phyloP scores from a whole-genome alignment of 2,113 vertebrate species.

The Alces alces region DNA sequence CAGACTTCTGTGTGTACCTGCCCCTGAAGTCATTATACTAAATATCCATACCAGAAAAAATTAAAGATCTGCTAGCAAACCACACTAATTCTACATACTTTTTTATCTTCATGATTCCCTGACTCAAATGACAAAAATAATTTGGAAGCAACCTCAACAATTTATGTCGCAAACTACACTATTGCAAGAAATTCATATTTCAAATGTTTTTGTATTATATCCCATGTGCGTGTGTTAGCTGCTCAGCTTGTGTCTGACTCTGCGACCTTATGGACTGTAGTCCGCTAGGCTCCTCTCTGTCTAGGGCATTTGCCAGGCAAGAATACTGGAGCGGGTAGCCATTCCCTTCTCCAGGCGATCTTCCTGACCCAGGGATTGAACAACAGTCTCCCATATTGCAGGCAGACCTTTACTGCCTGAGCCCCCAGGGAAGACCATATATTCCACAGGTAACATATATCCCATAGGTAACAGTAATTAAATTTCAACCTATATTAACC shows the following conservation, averaged over 20 bases:
- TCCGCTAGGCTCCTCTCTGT: not conserved
- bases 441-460: not conserved
- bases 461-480: not conserved
- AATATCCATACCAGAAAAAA: not conserved
- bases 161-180: not conserved
- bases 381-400: not conserved
- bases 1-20: not conserved
- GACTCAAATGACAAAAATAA: not conserved
- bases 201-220: not conserved
- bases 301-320: not conserved
- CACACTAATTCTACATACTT: not conserved
- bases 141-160: not conserved
- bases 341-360: not conserved
- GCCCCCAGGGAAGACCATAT: not conserved
- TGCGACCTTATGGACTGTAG: not conserved
- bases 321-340: not conserved
- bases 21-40: not conserved
- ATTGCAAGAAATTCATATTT: not conserved
- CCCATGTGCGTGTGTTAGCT: not conserved
- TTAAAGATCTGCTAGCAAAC: not conserved
- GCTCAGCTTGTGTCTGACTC: not conserved
- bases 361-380: not conserved
- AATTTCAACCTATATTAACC: not conserved
- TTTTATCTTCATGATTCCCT: not conserved
- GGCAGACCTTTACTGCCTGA: not conserved